phyloP scores from a whole-genome alignment of 2,797 vertebrate species.

The Ambastaia sidthimunki region DNA sequence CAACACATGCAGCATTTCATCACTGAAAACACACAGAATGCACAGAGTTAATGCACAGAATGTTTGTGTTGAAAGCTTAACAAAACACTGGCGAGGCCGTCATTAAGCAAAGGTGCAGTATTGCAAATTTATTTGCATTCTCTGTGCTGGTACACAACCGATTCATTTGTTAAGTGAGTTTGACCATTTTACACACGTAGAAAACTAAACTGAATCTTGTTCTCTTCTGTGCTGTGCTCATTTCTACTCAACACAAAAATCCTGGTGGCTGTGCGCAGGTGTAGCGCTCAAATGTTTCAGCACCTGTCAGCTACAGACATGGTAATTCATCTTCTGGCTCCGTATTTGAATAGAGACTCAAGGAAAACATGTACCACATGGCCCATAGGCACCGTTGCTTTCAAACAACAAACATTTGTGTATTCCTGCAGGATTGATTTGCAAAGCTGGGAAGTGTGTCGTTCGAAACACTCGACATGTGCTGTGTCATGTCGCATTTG shows the following conservation, averaged over 20 bases:
- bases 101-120: constrained; percentile 17
- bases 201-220: not conserved
- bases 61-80: constrained; percentile 26
- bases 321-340: constrained; percentile 34
- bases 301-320: constrained; percentile 38
- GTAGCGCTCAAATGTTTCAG: constrained; percentile 32
- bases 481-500: not conserved
- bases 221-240: not conserved
- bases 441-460: constrained; percentile 34
- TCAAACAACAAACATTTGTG: constrained; percentile 53
- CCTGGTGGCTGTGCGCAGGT: constrained; percentile 18
- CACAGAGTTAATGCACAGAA: constrained; percentile 16
- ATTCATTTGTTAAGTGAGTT: not conserved
- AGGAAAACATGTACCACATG: constrained; percentile 27
- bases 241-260: not conserved
- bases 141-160: not conserved
- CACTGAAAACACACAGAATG: not conserved
- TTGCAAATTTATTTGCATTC: constrained; percentile 10
- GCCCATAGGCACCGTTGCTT: constrained; percentile 52
- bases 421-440: constrained; percentile 40
- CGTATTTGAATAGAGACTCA: constrained; percentile 38
- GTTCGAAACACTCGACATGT: not conserved
- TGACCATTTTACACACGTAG: not conserved
- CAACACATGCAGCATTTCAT: constrained; percentile 5
- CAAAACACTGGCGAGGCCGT: constrained; percentile 23